Base-by-base conservation (phyloP, 2,888 invertebrate species). In the Drosophila subquinaria region DNA sequence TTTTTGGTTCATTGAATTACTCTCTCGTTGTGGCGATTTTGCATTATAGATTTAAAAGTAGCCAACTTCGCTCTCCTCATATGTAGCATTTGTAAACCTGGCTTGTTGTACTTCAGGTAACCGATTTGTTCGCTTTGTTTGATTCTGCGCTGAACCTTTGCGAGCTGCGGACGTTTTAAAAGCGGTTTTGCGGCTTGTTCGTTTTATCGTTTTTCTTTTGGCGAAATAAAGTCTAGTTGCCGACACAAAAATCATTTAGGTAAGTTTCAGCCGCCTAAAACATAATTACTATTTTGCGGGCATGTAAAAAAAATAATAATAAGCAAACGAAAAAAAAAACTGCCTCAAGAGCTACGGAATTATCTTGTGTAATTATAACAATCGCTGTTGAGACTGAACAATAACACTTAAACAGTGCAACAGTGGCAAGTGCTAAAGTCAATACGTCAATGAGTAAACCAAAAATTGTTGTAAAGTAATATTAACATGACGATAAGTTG, bases 321-420 rank as follows among this genome's bases (percentile, higher is more conserved):
- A 23, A 33, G 43, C 27, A 27, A 27, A 27, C 5, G 27, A 11
- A 56, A 27, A 5, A 5, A 27, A 27, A 27, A 53, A 45, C 27
- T 57, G 57, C 60, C 52, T 60, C 40, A 55, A 51, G 59, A 71
- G 63, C 64, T 69, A 48, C 64, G 62, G 36, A 64, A 79, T 81
- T 81, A 70, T 72, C 74, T 87, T 83, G 84, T 63, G 83, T 69
- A 87, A 83, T 86, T 86, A 81, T 57, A 59, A 33, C 60, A 30
- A 65, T 33, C 17, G 50, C 45, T 78, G 57, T 64, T 45, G 50
- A 66, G 65, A 57, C 60, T 52, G 36, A 78, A 45, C 71, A 77
- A 74, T 63, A 56, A 27, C 61, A 70, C 52, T 70, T 45, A 50
- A 69, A 55, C 59, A 62, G 61, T 65, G 69, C 74, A 23, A 23